Percentiles rank a stretch among this genome's conserved stretches.
These are phyloP conservation scores for Muscicapa striata DNA, from an alignment of 2,797 vertebrate species.

Conservation along the genomic window DNA sequence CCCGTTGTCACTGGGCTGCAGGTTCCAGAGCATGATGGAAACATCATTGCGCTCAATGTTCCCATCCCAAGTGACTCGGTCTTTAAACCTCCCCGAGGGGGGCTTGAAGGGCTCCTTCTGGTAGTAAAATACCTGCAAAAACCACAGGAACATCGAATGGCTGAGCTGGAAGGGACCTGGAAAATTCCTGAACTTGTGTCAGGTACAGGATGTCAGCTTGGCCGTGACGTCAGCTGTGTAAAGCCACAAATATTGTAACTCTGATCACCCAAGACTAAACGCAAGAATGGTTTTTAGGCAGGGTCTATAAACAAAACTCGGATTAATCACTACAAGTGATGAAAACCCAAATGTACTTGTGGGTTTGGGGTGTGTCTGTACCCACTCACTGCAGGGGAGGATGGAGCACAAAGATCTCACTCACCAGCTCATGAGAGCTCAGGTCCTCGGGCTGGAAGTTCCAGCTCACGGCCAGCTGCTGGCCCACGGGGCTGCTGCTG, in stretches of 20 bases:
- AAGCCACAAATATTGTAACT: neutral
- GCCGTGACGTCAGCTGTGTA: neutral
- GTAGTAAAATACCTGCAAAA: slow-evolving; percentile 86
- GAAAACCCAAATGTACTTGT: fast-evolving
- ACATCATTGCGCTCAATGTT: slow-evolving; percentile 83
- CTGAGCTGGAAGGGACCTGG: neutral
- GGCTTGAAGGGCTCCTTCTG: slow-evolving; percentile 78
- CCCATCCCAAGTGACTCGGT: slow-evolving; percentile 84
- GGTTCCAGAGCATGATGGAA: slow-evolving; percentile 84
- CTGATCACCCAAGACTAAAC: neutral
- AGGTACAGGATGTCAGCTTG: neutral
- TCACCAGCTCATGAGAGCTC: slow-evolving; percentile 83
- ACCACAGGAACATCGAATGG: neutral
- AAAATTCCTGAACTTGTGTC: neutral
- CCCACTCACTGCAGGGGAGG: neutral
- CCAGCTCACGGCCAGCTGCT: slow-evolving; percentile 82
- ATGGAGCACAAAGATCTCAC: neutral
- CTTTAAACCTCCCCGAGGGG: slow-evolving; percentile 79
- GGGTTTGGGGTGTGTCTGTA: neutral
- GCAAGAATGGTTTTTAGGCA: neutral
- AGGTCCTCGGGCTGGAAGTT: slow-evolving; percentile 85
- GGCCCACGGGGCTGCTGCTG: slow-evolving; percentile 75
- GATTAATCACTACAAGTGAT: neutral
- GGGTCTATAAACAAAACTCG: neutral
- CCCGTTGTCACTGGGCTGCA: slow-evolving; percentile 89